Conservation (phyloP, 2,888 invertebrate genomes). For the Cantharis rufa region DNA sequence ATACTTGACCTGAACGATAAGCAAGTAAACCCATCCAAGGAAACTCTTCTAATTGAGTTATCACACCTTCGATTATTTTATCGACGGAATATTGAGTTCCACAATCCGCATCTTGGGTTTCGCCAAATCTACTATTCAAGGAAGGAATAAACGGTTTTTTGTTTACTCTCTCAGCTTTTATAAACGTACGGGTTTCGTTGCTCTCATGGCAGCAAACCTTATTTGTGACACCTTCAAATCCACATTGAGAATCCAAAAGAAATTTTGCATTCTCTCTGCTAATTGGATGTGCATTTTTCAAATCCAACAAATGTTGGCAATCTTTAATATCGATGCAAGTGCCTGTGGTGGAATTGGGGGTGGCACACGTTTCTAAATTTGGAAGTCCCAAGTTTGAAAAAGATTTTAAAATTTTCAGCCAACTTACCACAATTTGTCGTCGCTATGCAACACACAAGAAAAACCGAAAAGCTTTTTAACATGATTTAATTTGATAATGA, state of each 20-base stretch:
- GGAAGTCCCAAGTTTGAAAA: background rate
- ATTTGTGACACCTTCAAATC: slow-evolving; percentile 57
- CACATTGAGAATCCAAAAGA: slow-evolving; percentile 60
- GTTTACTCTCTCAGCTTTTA: background rate
- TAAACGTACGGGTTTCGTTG: background rate
- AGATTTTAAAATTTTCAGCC: background rate
- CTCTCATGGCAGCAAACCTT: slow-evolving; percentile 57
- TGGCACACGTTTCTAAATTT: slow-evolving; percentile 49
- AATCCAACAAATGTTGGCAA: slow-evolving; percentile 53
- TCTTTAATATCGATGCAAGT: slow-evolving; percentile 57
- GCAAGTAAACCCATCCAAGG: slow-evolving; percentile 47
- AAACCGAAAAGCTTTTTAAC: background rate
- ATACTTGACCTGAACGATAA: too few relatives aligned
- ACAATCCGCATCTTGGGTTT: slow-evolving; percentile 51
- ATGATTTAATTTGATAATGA: background rate
- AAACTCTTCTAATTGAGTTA: slow-evolving; percentile 56
- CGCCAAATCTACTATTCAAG: background rate
- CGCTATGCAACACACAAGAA: background rate
- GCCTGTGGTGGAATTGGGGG: slow-evolving; percentile 55
- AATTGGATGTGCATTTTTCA: slow-evolving; percentile 42
- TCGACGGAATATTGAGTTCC: slow-evolving; percentile 63
- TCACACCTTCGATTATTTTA: slow-evolving; percentile 64
- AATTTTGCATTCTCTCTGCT: slow-evolving; percentile 49
- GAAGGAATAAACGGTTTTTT: background rate
- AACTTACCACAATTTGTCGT: background rate